These are phyloP conservation scores for Marisa cornuarietis DNA, from an alignment of 1,140 invertebrate genomes.

Conservation along the genomic window DNA sequence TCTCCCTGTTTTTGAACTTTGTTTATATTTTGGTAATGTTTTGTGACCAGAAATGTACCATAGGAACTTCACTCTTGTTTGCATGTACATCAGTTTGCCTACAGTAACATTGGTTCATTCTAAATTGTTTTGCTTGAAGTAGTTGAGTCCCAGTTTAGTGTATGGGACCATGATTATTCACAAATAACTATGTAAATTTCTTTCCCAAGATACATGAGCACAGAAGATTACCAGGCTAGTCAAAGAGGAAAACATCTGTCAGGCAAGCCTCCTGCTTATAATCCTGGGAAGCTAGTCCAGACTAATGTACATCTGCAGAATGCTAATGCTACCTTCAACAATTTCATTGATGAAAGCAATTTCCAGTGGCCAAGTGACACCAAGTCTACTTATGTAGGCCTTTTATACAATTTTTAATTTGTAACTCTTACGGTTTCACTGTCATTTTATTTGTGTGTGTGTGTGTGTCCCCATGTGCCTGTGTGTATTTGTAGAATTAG, in stretches of 20 bases:
- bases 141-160: too few relatives aligned
- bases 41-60: too few relatives aligned
- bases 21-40: too few relatives aligned
- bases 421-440: not conserved
- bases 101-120: too few relatives aligned
- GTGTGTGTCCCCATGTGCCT: not conserved
- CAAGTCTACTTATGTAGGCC: conserved; percentile 41
- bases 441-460: not conserved
- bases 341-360: conserved; percentile 50
- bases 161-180: too few relatives aligned
- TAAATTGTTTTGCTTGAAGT: too few relatives aligned
- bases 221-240: conserved; percentile 16
- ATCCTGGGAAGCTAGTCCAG: conserved; percentile 23
- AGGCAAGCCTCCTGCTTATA: conserved; percentile 32
- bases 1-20: too few relatives aligned
- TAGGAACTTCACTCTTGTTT: too few relatives aligned
- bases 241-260: not conserved
- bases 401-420: not conserved
- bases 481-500: too few relatives aligned
- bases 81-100: too few relatives aligned
- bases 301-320: conserved; percentile 47
- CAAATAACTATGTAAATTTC: too few relatives aligned
- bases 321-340: conserved; percentile 59
- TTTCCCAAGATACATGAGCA: not conserved
- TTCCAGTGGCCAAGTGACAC: conserved; percentile 51